These are phyloP conservation scores for Sminthurides aquaticus DNA, from an alignment of 2,888 invertebrate genomes.

Conservation along the genomic window DNA sequence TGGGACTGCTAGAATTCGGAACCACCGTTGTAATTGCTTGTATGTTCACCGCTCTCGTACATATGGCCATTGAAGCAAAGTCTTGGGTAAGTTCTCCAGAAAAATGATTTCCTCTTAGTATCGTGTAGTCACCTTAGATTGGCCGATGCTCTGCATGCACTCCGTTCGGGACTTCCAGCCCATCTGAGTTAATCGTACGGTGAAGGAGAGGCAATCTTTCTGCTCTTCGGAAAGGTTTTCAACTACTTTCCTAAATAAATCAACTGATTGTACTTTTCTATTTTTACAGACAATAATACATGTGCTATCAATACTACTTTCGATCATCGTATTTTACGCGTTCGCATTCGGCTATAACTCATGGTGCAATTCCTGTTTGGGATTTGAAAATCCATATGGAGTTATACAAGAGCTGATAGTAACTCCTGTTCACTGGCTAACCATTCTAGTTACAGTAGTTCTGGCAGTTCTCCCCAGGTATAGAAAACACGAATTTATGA, in stretches of 20 bases:
- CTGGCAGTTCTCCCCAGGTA: conserved; percentile 76
- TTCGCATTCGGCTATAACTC: conserved; percentile 79
- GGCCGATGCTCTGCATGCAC: too few relatives aligned
- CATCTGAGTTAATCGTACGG: too few relatives aligned
- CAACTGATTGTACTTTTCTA: neutral
- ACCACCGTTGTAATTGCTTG: conserved; percentile 76
- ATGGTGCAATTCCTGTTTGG: conserved; percentile 70
- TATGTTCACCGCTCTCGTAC: conserved; percentile 76
- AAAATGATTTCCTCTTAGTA: neutral
- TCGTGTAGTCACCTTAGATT: too few relatives aligned
- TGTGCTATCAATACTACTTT: conserved; percentile 65
- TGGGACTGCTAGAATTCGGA: conserved; percentile 87
- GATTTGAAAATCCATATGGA: conserved; percentile 78
- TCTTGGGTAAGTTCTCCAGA: conserved; percentile 82
- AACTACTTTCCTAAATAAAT: neutral
- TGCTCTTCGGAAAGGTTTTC: neutral
- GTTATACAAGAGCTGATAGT: conserved; percentile 70
- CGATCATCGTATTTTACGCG: conserved; percentile 70
- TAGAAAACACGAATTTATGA: neutral
- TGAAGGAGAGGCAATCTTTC: conserved; percentile 1
- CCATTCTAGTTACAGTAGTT: conserved; percentile 66
- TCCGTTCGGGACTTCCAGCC: too few relatives aligned
- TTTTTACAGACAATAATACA: conserved; percentile 74
- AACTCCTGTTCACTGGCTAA: conserved; percentile 72
- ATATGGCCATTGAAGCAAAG: conserved; percentile 80